phyloP scores from a whole-genome alignment of 2,888 invertebrate genomes.

The Tenthredo mesomela region DNA sequence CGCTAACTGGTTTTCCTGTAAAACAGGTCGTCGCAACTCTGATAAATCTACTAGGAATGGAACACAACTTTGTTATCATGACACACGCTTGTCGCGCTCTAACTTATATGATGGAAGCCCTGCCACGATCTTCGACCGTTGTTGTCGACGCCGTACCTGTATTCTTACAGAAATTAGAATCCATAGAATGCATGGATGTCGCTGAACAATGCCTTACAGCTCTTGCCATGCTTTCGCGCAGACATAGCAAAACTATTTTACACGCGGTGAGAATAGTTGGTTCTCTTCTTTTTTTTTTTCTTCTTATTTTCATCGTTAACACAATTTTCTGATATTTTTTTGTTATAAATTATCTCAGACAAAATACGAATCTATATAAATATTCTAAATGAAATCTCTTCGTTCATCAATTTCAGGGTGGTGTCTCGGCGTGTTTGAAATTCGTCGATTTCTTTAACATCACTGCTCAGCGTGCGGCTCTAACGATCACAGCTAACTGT shows the following conservation, averaged over 20 bases:
- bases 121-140: slow-evolving; percentile 97
- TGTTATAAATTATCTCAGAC: too few species aligned
- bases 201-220: slow-evolving; percentile 99
- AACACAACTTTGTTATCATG: slow-evolving; percentile 99
- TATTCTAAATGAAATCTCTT: too few species aligned
- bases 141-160: slow-evolving; percentile 98
- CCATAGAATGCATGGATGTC: slow-evolving; percentile 99
- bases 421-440: slow-evolving; percentile 97
- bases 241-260: slow-evolving; percentile 97
- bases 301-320: too few species aligned
- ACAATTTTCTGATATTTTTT: too few species aligned
- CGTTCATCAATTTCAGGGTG: slow-evolving; percentile 83
- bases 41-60: slow-evolving; percentile 94
- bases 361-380: too few species aligned
- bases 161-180: slow-evolving; percentile 97
- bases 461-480: slow-evolving; percentile 97
- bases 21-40: slow-evolving; percentile 98
- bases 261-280: slow-evolving; percentile 85
- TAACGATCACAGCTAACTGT: slow-evolving; percentile 98
- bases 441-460: slow-evolving; percentile 99
- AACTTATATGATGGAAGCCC: slow-evolving; percentile 99
- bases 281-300: neutral
- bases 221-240: slow-evolving; percentile 96
- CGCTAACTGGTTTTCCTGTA: slow-evolving; percentile 98
- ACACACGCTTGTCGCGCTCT: slow-evolving; percentile 99